phyloP scores from a whole-genome alignment of 2,888 invertebrate species.

The Callyntrura sp. region DNA sequence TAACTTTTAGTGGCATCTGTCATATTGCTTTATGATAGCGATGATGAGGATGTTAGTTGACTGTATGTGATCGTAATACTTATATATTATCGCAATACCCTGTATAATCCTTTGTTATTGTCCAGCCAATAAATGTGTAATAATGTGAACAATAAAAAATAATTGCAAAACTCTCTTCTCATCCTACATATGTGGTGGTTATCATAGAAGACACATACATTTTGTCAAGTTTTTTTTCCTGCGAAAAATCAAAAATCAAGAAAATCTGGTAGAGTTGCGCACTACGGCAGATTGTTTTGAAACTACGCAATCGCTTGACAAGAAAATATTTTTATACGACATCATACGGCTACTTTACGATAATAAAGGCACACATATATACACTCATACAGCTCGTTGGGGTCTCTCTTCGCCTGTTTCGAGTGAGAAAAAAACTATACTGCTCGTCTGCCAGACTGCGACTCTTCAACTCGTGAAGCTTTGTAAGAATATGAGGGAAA shows the following conservation, averaged over 20 bases:
- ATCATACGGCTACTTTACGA: background rate
- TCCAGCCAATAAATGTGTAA: constrained; percentile 66
- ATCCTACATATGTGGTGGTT: constrained; percentile 29
- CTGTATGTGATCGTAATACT: background rate
- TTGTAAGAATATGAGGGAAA: too few relatives aligned
- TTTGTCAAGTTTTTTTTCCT: constrained; percentile 59
- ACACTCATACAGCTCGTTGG: too few relatives aligned
- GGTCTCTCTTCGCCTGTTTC: background rate
- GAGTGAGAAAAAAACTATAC: too few relatives aligned
- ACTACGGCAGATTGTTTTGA: background rate
- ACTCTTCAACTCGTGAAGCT: background rate
- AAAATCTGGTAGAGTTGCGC: constrained; percentile 44
- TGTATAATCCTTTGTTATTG: constrained; percentile 50
- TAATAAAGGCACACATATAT: background rate
- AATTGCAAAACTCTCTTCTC: background rate
- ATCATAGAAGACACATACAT: background rate
- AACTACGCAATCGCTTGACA: constrained; percentile 5
- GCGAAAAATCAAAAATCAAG: constrained; percentile 30
- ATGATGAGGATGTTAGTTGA: constrained; percentile 31
- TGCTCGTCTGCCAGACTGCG: constrained; percentile 7
- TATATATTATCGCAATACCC: background rate
- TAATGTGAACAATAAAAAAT: constrained; percentile 9
- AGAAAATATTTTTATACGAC: constrained; percentile 8
- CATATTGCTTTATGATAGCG: constrained; percentile 52
- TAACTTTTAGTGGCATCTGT: constrained; percentile 2